Evolutionary conservation across 2,113 vertebrate species (phyloP), one percentile per base, ranked within the genome.

Genomic region (Pterocles orientalis): DNA sequence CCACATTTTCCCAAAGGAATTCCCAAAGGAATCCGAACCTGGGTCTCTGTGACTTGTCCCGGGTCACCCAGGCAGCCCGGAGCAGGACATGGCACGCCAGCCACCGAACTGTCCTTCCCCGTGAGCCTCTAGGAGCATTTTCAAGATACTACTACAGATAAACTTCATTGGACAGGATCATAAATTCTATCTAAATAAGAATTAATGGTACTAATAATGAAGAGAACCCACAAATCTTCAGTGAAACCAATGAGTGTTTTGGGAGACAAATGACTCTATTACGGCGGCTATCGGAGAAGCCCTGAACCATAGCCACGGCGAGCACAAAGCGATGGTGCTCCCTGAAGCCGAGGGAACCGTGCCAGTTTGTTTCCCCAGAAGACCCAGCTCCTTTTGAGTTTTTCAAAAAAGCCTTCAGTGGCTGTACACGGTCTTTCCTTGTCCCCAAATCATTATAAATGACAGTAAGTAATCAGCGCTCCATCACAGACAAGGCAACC

Each of bases 211-310:
- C 81, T 82, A 91, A 87, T 90, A 87, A 95, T 8, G 62, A 69
- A 94, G 70, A 95, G 94, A 90, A 90, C 87, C 87, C 93, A 94
- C 84, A 92, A 73, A 92, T 31, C 81, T 85, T n/a, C 84, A 41
- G 48, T 16, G 92, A 43, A 60, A 82, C 68, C 17, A 11, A 26
- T 14, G 70, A 88, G 78, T 48, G 33, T 90, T 94, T 94, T 80
- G 78, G 87, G 90, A 96, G 93, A 96, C 90, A 94, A 92, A 93
- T 93, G 87, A n/a, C 78, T 93, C 94, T 51, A 79, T 96, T 70
- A 89, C 77, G 8, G 24, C 76, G 86, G 91, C 86, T 81, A 21
- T 62, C 0, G 33, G 91, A 86, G 78, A 66, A 94, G 93, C 93
- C 81, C 78, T 92, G 93, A 95, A 76, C 95, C 87, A 15, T 36